Evolutionary conservation across 1,140 invertebrate genomes (phyloP).

Genomic region (Lordiphosa stackelbergi): DNA sequence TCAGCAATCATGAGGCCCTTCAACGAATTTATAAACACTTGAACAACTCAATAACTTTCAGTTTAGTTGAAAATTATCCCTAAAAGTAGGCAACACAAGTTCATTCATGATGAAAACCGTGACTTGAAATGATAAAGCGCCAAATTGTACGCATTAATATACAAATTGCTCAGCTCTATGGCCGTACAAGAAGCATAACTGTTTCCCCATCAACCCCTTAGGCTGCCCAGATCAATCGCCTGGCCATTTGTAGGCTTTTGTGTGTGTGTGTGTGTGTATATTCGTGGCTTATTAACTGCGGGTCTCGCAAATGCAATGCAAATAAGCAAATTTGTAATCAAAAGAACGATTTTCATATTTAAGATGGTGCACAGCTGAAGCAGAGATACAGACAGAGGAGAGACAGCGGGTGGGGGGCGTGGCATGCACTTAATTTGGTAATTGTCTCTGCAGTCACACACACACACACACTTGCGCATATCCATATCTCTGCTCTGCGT

Average conservation of each 20-base stretch:
- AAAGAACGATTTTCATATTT: conserved; percentile 67
- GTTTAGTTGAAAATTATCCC: too few species aligned
- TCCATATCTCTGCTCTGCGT: neutral
- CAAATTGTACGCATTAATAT: too few species aligned
- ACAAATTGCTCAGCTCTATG: too few species aligned
- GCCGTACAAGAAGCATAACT: too few species aligned
- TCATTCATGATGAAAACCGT: too few species aligned
- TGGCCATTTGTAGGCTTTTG: neutral
- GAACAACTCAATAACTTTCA: too few species aligned
- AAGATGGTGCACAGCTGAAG: conserved; percentile 24
- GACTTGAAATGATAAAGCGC: too few species aligned
- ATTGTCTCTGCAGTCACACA: conserved; percentile 48
- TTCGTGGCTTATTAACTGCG: conserved; percentile 54
- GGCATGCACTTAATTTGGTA: conserved; percentile 72
- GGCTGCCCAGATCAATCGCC: neutral
- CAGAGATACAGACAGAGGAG: too few species aligned
- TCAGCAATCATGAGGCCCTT: too few species aligned
- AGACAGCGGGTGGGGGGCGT: neutral
- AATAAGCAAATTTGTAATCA: conserved; percentile 63
- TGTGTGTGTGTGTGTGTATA: conserved; percentile 6
- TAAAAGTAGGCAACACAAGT: too few species aligned
- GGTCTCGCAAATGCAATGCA: conserved; percentile 50
- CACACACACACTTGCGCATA: conserved; percentile 1
- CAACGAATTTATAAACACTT: too few species aligned
- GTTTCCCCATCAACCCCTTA: too few species aligned